These are phyloP conservation scores for Sebastes kiyomatsui DNA, from an alignment of 2,797 vertebrate genomes.

Conservation along the genomic window DNA sequence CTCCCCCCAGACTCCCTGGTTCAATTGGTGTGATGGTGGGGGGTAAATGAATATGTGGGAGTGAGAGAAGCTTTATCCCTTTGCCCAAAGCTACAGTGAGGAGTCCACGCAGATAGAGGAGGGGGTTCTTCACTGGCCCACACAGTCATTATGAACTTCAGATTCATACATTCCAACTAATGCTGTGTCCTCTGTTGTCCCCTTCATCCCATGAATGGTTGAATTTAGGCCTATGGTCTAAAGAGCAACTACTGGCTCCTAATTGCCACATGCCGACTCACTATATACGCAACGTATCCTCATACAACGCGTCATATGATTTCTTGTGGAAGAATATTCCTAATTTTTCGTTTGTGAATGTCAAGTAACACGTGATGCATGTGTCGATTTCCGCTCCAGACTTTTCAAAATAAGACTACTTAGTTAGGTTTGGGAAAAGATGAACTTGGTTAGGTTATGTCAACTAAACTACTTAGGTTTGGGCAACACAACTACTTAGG, in stretches of 20 bases:
- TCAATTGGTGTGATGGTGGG: constrained; percentile 83
- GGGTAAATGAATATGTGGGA: constrained; percentile 86
- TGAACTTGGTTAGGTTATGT: fast-evolving
- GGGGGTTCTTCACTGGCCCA: constrained; percentile 56
- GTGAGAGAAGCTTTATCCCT: constrained; percentile 78
- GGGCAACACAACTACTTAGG: too few species aligned
- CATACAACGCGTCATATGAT: too few species aligned
- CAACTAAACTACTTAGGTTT: too few species aligned
- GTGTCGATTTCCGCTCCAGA: fast-evolving
- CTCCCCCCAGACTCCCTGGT: constrained; percentile 77
- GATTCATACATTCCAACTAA: constrained; percentile 52
- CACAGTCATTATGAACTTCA: constrained; percentile 70
- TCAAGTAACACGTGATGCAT: fast-evolving
- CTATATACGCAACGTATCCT: not conserved
- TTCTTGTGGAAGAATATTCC: too few species aligned
- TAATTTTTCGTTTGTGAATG: too few species aligned
- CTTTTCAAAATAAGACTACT: too few species aligned
- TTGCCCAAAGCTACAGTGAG: constrained; percentile 80
- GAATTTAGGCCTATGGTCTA: not conserved
- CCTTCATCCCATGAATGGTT: not conserved
- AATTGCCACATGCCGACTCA: constrained; percentile 37
- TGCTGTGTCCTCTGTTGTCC: constrained; percentile 27
- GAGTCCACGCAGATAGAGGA: constrained; percentile 65
- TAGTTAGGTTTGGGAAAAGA: too few species aligned
- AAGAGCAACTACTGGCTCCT: constrained; percentile 26